Evolutionary conservation across 2,888 invertebrate species (phyloP).

Genomic region (Therioaphis trifolii): DNA sequence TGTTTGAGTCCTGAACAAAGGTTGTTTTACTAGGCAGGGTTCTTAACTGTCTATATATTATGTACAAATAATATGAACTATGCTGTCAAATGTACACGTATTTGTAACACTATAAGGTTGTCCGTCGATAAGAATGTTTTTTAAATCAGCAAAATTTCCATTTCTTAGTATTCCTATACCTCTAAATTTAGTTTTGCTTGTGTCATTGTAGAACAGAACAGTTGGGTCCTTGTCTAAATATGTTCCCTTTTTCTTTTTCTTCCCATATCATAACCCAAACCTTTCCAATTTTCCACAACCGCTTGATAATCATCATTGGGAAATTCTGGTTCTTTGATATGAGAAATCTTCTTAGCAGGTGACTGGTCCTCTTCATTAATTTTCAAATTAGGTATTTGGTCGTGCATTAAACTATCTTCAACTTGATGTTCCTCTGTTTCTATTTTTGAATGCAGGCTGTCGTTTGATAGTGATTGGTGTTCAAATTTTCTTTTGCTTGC

Average conservation of each 20-base stretch:
- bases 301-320: background rate
- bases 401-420: background rate
- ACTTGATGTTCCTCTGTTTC: background rate
- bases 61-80: background rate
- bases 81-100: conserved; percentile 29
- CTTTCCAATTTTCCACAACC: conserved; percentile 4
- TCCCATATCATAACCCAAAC: background rate
- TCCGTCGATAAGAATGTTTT: background rate
- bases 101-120: background rate
- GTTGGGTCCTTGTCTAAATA: conserved; percentile 13
- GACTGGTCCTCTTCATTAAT: background rate
- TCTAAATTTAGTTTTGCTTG: background rate
- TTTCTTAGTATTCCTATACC: background rate
- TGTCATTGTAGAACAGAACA: background rate
- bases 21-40: background rate
- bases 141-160: background rate
- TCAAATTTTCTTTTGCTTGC: background rate
- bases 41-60: background rate
- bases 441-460: background rate
- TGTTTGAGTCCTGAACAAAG: conserved; percentile 5
- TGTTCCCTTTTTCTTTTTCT: background rate
- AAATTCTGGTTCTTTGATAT: background rate
- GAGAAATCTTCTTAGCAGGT: no score
- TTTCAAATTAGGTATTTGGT: background rate
- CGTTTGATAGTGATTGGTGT: background rate